Conservation (phyloP, 1,140 invertebrate species). For the Brachionus sp. region DNA sequence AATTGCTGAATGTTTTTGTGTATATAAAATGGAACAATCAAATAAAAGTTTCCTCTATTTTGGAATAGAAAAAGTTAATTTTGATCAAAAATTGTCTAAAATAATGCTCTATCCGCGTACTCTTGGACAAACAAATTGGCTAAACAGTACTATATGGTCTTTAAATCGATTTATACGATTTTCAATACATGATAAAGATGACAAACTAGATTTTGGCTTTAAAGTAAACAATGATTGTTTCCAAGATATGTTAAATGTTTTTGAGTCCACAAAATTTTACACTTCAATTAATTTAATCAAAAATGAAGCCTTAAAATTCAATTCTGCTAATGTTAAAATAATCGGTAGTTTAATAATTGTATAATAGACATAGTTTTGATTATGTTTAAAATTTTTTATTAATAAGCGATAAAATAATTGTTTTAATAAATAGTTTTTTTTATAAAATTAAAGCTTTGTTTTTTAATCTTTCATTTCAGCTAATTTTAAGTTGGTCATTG, state of each 20-base stretch:
- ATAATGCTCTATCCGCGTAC: conserved; percentile 4
- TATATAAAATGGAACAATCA: not conserved
- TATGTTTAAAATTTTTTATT: not conserved
- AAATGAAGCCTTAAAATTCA: not conserved
- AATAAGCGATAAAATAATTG: not conserved
- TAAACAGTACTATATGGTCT: conserved; percentile 2
- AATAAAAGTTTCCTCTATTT: not conserved
- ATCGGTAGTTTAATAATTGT: not conserved
- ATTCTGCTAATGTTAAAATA: not conserved
- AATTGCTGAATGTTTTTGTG: not conserved
- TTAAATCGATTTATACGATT: not conserved
- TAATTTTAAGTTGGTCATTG: not conserved
- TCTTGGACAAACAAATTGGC: not conserved
- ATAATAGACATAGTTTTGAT: not conserved
- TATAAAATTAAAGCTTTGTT: not conserved
- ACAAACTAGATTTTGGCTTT: not conserved
- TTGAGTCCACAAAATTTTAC: not conserved
- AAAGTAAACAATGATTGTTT: not conserved
- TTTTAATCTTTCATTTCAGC: not conserved
- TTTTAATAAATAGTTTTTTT: not conserved
- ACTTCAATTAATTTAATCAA: not conserved
- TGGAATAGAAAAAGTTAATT: not conserved
- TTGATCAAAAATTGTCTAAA: not conserved
- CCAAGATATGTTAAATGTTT: not conserved
- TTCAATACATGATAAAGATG: not conserved